Evolutionary conservation across 2,113 vertebrate species (phyloP), one percentile per base, ranked within the genome.

Genomic region (Mesitornis unicolor): DNA sequence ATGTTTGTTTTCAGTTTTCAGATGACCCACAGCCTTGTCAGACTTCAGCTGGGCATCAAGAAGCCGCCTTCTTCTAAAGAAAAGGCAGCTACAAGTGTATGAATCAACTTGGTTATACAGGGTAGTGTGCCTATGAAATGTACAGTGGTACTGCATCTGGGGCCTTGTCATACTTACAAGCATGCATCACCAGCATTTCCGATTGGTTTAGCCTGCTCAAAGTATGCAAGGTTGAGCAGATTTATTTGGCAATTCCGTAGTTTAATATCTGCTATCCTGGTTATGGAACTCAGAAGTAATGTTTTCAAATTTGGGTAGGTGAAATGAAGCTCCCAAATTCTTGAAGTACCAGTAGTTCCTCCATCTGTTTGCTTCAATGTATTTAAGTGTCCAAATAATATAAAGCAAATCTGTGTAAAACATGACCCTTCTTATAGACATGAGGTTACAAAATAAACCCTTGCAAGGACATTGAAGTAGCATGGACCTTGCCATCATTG

Each of bases 371-470:
- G 26, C 11, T 73, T 76, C 15, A 13, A 19, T 31, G 18, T 56
- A 36, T 53, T 86, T 36, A 88, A 59, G 33, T n/a, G 11, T 91
- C 25, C 42, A 61, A 60, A 68, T 71, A 87, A n/a, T 63, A 21
- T 5, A 54, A 75, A 59, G 20, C 22, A 51, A 24, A 24, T 38
- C 8, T 54, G 0, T 29, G 10, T 64, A 69, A 57, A 56, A n/a
- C 5, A 3, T 31, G 38, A 35, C 0, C 2, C 18, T 71, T 87
- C 29, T 35, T 68, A n/a, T 40, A 33, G 59, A 45, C 1, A 1
- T 35, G 56, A 77, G 17, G 24, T 79, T 90, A 59, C 26, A 31
- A 70, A 90, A 45, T 26, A 57, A 76, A 53, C 19, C 10, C 16
- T 59, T 84, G 28, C 1, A 13, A 78, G 25, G 18, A 20, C 16